phyloP scores from a whole-genome alignment of 2,888 invertebrate genomes.

The Conus canariensis region DNA sequence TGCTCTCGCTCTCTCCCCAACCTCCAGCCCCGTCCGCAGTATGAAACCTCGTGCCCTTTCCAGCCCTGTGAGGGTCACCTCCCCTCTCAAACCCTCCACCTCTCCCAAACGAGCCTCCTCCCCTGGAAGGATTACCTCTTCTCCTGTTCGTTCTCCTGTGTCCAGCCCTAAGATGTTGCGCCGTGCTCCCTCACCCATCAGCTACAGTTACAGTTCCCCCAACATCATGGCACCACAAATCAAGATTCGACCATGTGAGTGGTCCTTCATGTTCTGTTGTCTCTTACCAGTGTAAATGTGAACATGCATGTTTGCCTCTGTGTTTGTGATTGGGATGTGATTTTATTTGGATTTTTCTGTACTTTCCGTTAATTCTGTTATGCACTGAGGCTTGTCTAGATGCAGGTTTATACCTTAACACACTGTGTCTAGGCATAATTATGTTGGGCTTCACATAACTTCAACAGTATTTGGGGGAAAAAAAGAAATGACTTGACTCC shows the following conservation, averaged over 20 bases:
- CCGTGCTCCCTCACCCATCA: slow-evolving; percentile 76
- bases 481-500: no score
- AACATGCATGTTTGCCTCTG: neutral
- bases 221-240: slow-evolving; percentile 74
- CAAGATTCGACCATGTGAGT: slow-evolving; percentile 72
- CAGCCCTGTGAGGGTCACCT: slow-evolving; percentile 67
- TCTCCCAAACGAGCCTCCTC: slow-evolving; percentile 57
- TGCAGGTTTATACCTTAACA: no score
- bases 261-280: neutral
- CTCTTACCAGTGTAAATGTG: neutral
- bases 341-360: neutral
- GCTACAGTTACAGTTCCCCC: slow-evolving; percentile 77
- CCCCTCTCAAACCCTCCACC: slow-evolving; percentile 58
- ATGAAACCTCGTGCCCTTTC: slow-evolving; percentile 61
- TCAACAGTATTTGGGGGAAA: no score
- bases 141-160: slow-evolving; percentile 66
- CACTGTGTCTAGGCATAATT: no score
- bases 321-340: neutral
- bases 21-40: slow-evolving; percentile 68
- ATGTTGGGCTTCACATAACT: no score
- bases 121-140: slow-evolving; percentile 55
- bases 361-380: neutral
- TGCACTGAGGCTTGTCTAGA: no score
- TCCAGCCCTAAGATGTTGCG: slow-evolving; percentile 72
- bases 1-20: slow-evolving; percentile 71